Base-by-base conservation (phyloP, 2,888 invertebrate species). In the Ceraclea dissimilis region DNA sequence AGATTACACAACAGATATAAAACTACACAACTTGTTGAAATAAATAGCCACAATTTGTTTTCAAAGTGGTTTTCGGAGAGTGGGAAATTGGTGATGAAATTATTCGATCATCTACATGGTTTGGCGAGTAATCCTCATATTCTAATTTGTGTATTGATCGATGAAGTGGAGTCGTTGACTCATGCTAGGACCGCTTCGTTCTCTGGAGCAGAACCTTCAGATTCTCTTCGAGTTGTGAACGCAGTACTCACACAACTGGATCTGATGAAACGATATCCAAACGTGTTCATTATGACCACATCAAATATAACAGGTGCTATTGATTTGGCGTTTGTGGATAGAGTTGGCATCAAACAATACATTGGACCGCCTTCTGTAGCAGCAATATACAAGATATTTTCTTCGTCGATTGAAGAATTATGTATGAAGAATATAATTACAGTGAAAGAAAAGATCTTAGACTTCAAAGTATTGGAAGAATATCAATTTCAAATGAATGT, bases 41-140 rank as follows among this genome's bases (percentile, higher is more conserved):
- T 99, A 63, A 97, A 99, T 70, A 93, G 93, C 59, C 98, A 99
- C 71, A 93, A 93, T 65, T 79, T 99, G 53, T 98, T 99, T 75
- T 97, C 97, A 0, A 96, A 96, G 71, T 99, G 96, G 94, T 99
- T 98, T 74, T 96, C 97, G 0, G 78, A 94, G 87, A 95, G 94
- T 76, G 96, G 95, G n/a, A 96, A 96, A 74, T 76, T 96, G 51
- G 96, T 99, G 1, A 88, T 90, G 71, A 90, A 91, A 67, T 82
- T 99, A 73, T 99, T 99, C 71, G 81, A 84, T 53, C 89, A 88
- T 70, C 89, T 99, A 52, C 83, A 82, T 58, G 89, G 90, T 67
- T 76, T 93, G 10, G 78, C 89, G 5, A 85, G 88, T 60, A 88
- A 95, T 70, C 76, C 79, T 0, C 79, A 85, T 13, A 80, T 87